These are phyloP conservation scores for Isotomurus palustris DNA, from an alignment of 2,888 invertebrate species.

Conservation along the genomic window DNA sequence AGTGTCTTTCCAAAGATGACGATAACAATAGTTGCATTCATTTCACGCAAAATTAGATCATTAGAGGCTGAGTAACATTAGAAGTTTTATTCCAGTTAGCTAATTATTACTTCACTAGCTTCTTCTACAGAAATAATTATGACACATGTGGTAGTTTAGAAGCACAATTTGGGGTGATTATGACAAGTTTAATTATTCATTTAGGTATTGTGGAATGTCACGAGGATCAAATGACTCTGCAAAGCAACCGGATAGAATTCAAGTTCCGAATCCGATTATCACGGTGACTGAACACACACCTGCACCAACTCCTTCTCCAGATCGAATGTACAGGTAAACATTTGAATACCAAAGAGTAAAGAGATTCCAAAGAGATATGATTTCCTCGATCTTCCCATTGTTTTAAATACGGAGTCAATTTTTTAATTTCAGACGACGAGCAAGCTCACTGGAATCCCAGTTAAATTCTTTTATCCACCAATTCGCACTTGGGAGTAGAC, in stretches of 20 bases:
- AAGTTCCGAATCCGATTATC: conserved; percentile 84
- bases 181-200: no score
- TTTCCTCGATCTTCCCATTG: no score
- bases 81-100: no score
- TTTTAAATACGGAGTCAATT: background rate
- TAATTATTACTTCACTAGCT: no score
- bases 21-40: no score
- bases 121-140: no score
- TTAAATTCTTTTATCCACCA: conserved; percentile 60
- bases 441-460: conserved; percentile 75
- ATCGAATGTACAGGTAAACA: conserved; percentile 50
- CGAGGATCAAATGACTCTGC: conserved; percentile 56
- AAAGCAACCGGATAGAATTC: conserved; percentile 49
- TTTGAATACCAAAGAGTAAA: background rate
- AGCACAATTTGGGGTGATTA: no score
- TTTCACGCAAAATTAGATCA: no score
- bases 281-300: conserved; percentile 96
- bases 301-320: conserved; percentile 70
- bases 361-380: no score
- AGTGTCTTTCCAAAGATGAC: no score
- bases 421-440: conserved; percentile 30
- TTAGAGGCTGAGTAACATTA: no score
- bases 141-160: no score
- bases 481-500: conserved; percentile 52
- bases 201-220: conserved; percentile 66